A percentile compares a stretch with the other conserved stretches of the same genome.
Evolutionary conservation across 2,113 vertebrate genomes (phyloP).

Genomic region (Seriola quinqueradiata): DNA sequence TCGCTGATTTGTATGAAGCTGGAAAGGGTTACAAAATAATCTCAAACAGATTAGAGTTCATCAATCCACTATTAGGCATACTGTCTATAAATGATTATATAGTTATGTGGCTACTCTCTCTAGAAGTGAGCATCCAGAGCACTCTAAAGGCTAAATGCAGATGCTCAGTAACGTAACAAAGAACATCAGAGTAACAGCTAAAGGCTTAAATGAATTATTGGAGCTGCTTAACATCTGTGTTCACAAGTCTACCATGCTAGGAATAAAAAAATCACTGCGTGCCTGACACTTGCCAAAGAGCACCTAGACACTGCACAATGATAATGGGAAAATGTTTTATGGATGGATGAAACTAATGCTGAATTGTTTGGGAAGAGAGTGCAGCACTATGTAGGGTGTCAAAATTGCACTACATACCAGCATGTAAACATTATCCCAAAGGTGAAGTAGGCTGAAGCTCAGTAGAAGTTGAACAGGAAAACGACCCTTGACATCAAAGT

Average conservation of each 20-base stretch:
- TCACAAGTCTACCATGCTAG: neutral
- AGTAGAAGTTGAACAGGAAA: neutral
- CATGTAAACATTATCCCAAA: slow-evolving; percentile 1
- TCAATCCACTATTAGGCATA: neutral
- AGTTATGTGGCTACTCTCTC: too few relatives aligned
- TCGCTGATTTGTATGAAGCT: neutral
- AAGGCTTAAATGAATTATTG: neutral
- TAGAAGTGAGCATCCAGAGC: neutral
- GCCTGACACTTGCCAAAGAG: neutral
- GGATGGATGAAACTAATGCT: neutral
- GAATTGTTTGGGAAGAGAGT: neutral
- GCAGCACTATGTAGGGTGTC: neutral
- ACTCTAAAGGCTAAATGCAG: neutral
- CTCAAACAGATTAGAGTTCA: neutral
- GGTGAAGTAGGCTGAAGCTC: neutral
- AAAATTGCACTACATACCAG: neutral
- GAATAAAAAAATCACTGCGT: neutral
- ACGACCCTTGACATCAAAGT: neutral
- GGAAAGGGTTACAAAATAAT: neutral
- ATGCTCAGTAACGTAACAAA: neutral
- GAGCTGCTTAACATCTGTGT: neutral
- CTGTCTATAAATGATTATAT: neutral
- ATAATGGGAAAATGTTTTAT: neutral
- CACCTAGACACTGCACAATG: neutral
- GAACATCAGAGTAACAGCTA: neutral